Percentiles rank a stretch among this genome's conserved stretches.
Conservation (phyloP, 2,797 vertebrate species). For the Channa striata region DNA sequence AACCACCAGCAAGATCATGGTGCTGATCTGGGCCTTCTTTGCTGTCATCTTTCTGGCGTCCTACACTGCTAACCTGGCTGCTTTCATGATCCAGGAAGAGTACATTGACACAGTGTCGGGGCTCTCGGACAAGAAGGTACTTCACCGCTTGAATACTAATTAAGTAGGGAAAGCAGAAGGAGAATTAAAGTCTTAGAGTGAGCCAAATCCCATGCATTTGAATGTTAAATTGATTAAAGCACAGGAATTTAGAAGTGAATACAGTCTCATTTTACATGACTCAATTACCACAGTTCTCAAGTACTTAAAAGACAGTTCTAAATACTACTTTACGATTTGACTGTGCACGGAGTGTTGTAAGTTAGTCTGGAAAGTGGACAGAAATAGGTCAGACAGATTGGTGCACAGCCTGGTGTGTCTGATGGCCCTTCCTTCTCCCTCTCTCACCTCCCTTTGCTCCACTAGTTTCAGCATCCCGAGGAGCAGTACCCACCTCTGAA, state of each 20-base stretch:
- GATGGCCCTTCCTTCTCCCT: conserved; percentile 63
- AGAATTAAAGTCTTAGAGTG: conserved; percentile 69
- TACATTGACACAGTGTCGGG: conserved; percentile 97
- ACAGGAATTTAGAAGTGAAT: conserved; percentile 67
- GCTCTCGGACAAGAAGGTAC: conserved; percentile 95
- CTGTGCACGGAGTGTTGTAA: conserved; percentile 57
- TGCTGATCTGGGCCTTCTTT: conserved; percentile 97
- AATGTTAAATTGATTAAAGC: conserved; percentile 74
- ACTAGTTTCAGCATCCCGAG: conserved; percentile 96
- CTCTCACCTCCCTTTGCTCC: conserved; percentile 59
- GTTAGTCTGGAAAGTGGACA: conserved; percentile 75
- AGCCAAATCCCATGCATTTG: conserved; percentile 65
- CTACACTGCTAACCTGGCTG: conserved; percentile 96
- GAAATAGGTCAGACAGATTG: conserved; percentile 82
- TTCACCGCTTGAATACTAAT: conserved; percentile 66
- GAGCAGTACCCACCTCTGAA: conserved; percentile 95
- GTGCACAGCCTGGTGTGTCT: conserved; percentile 73
- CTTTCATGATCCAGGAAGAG: conserved; percentile 98
- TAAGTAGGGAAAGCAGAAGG: conserved; percentile 45
- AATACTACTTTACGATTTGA: conserved; percentile 62
- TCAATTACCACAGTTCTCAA: conserved; percentile 63
- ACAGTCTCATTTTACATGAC: conserved; percentile 63
- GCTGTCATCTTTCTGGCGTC: conserved; percentile 98
- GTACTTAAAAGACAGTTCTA: conserved; percentile 53
- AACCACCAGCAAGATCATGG: conserved; percentile 98